phyloP scores from a whole-genome alignment of 2,797 vertebrate species.

The Bovichtus variegatus region DNA sequence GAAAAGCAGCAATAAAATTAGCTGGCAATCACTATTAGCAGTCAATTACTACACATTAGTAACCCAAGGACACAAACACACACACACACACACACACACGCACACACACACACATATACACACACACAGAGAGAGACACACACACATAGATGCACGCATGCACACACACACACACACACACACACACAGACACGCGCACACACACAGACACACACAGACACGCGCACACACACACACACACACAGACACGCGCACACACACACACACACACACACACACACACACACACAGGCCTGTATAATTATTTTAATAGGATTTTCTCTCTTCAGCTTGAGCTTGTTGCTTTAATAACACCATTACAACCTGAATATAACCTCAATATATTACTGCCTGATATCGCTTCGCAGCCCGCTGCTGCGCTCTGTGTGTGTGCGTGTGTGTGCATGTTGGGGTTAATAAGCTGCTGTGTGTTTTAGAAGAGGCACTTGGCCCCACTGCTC shows the following conservation, averaged over 20 bases:
- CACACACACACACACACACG: slow-evolving; percentile 48
- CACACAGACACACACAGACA: slow-evolving; percentile 50
- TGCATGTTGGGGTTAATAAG: slow-evolving; percentile 81
- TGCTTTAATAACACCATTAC: slow-evolving; percentile 85
- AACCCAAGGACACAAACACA: slow-evolving; percentile 67
- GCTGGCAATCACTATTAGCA: slow-evolving; percentile 99
- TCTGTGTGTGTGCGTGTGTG: slow-evolving; percentile 66
- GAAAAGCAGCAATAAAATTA: slow-evolving; percentile 98
- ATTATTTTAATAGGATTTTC: slow-evolving; percentile 85
- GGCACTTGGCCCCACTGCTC: slow-evolving; percentile 77
- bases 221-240: slow-evolving; percentile 41
- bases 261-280: slow-evolving; percentile 53
- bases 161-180: slow-evolving; percentile 37
- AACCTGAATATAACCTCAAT: slow-evolving; percentile 82
- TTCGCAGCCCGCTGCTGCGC: slow-evolving; percentile 43
- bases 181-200: slow-evolving; percentile 50
- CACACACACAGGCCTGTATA: slow-evolving; percentile 67
- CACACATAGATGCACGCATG: too few species aligned
- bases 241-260: slow-evolving; percentile 47
- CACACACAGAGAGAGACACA: slow-evolving; percentile 44
- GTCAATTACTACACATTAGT: slow-evolving; percentile 97
- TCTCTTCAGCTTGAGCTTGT: slow-evolving; percentile 80
- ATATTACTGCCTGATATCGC: slow-evolving; percentile 77
- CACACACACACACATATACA: slow-evolving; percentile 43
- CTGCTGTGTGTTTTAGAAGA: slow-evolving; percentile 78